Evolutionary conservation across 2,797 vertebrate species (phyloP), one percentile per base, ranked within the genome.

Genomic region (Phataginus tricuspis): DNA sequence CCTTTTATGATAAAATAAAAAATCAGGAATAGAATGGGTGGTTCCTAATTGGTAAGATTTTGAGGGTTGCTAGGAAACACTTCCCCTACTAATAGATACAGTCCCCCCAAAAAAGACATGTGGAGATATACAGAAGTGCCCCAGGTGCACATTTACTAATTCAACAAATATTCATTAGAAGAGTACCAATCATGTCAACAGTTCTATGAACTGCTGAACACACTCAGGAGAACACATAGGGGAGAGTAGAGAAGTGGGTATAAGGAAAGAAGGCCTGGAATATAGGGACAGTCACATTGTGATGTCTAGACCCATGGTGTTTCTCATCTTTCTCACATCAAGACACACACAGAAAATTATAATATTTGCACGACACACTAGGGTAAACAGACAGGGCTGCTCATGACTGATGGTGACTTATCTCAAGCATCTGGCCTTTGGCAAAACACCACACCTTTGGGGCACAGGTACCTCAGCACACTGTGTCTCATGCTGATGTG

Each of bases 151-250:
- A n/a, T 23, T 53, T 66, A 64, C 66, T 82, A 61, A 80, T 42
- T 75, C 29, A 34, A 84, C n/a, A 34, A 78, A 79, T 49, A 91
- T 39, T 89, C 78, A 68, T 34, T 94, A 94, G 11, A 55, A 88
- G 2, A 51, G 18, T 55, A 31, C 45, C 49, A 78, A 68, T 91
- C 25, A 83, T 63, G 74, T 86, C 49, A 82, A 34, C 9, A 75
- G 39, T n/a, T 88, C 1, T 45, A 45, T 45, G 45, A 45, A 45
- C 45, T 45, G 45, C 10, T 45, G 45, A 45, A 45, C 6, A 63
- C 2, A 23, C 7, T n/a, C 66, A 23, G 21, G 25, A n/a, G 15
- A 97, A 3, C 23, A 91, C 18, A 59, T 55, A 5, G 18, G 21
- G 3, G 4, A 42, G 23, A 53, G 7, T 59, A 21, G 75, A 89